Evolutionary conservation across 2,113 vertebrate species (phyloP).

Genomic region (Anolis carolinensis): DNA sequence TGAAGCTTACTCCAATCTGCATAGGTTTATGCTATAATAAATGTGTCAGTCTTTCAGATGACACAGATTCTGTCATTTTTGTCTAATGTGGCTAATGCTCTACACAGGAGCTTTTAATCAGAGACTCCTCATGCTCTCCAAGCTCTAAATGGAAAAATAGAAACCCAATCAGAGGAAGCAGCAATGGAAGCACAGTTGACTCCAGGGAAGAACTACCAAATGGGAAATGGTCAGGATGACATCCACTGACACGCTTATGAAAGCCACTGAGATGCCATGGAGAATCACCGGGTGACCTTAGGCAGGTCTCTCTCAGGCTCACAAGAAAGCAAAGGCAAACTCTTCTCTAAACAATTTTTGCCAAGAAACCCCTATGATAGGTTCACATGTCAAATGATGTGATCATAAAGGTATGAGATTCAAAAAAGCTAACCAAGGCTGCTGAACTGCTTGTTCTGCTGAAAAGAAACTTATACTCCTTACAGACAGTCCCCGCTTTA

Average conservation of each 20-base stretch:
- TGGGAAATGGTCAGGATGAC: background rate
- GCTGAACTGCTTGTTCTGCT: background rate
- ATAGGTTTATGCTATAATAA: background rate
- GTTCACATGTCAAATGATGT: background rate
- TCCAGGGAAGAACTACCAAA: background rate
- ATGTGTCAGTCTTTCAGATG: background rate
- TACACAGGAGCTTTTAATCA: background rate
- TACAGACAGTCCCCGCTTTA: background rate
- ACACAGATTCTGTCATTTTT: background rate
- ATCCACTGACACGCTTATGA: no score
- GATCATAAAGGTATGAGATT: background rate
- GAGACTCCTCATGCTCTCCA: background rate
- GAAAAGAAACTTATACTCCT: slow-evolving; percentile 3
- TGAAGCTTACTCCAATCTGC: background rate
- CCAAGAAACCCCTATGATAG: no score
- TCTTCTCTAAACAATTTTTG: no score
- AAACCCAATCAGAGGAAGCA: background rate
- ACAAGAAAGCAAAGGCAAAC: no score
- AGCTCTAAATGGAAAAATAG: background rate
- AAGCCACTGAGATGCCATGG: no score
- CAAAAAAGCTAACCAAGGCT: background rate
- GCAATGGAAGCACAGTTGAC: background rate
- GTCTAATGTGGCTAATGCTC: background rate
- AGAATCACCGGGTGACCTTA: no score
- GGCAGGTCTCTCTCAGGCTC: no score